Percentiles rank a stretch among this genome's conserved stretches.
Evolutionary conservation across 2,113 vertebrate genomes (phyloP).

Genomic region (Oenanthe melanoleuca): DNA sequence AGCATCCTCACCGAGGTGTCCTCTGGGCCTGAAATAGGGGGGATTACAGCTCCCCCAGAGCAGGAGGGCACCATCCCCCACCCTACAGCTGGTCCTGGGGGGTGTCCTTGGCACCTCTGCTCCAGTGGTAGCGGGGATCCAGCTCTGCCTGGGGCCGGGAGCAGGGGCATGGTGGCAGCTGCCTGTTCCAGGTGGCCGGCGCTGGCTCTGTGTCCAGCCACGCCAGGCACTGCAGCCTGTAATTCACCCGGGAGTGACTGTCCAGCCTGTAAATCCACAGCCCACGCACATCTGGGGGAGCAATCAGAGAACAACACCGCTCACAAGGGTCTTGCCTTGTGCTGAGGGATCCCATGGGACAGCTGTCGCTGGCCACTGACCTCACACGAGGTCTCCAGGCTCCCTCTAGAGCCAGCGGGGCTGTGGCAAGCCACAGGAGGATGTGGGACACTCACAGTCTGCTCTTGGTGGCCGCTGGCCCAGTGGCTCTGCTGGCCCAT

Average conservation of each 20-base stretch:
- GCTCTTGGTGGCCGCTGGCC: background rate
- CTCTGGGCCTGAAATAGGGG: accelerated
- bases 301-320: background rate
- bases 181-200: background rate
- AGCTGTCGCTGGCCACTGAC: background rate
- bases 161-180: slow-evolving; percentile 72
- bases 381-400: slow-evolving; percentile 32
- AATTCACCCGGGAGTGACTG: slow-evolving; percentile 53
- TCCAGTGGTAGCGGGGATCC: slow-evolving; percentile 60
- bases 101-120: background rate
- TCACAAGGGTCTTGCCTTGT: accelerated
- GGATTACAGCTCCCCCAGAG: accelerated
- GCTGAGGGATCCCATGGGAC: background rate
- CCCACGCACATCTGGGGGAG: slow-evolving; percentile 47
- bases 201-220: slow-evolving; percentile 38
- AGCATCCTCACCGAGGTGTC: background rate
- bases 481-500: accelerated
- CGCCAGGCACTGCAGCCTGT: slow-evolving; percentile 63
- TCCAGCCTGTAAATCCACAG: slow-evolving; percentile 74
- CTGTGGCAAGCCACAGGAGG: background rate
- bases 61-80: background rate
- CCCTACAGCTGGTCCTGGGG: background rate
- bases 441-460: background rate
- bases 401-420: slow-evolving; percentile 31
- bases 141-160: slow-evolving; percentile 63